Evolutionary conservation across 2,797 vertebrate genomes (phyloP).

Genomic region (Danio albolineatus): DNA sequence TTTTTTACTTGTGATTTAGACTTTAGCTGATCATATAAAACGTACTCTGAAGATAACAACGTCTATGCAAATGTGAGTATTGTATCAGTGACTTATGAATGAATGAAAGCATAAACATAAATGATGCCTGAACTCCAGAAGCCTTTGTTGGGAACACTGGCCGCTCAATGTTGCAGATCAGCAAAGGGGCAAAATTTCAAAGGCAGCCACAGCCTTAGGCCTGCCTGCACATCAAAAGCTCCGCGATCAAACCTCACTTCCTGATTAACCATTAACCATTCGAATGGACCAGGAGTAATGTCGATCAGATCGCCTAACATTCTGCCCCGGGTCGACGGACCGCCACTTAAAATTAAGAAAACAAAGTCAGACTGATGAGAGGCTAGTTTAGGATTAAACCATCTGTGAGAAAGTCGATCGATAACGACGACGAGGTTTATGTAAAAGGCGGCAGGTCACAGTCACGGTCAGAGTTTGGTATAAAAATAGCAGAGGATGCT

Average conservation of each 20-base stretch:
- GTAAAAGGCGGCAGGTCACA: constrained; percentile 28
- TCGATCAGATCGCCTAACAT: background rate
- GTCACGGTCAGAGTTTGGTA: constrained; percentile 19
- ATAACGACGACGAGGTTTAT: background rate
- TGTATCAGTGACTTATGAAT: background rate
- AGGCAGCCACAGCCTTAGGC: constrained; percentile 56
- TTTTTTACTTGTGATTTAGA: background rate
- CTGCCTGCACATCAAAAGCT: constrained; percentile 45
- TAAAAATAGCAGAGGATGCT: background rate
- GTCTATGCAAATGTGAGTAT: background rate
- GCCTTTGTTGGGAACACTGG: constrained; percentile 31
- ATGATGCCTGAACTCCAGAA: constrained; percentile 19
- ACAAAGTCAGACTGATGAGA: constrained; percentile 16
- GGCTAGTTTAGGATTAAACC: constrained; percentile 48
- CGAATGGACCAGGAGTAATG: constrained; percentile 17
- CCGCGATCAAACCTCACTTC: constrained; percentile 24
- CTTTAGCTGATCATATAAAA: too few species aligned
- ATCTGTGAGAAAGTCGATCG: background rate
- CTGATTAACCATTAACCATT: constrained; percentile 57
- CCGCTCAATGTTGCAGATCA: constrained; percentile 32
- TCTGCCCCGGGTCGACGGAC: constrained; percentile 9
- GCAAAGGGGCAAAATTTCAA: constrained; percentile 44
- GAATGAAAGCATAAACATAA: constrained; percentile 7
- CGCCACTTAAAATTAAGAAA: constrained; percentile 28
- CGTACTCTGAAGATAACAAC: background rate